phyloP scores from a whole-genome alignment of 1,140 invertebrate genomes.

The Frieseomelitta varia region DNA sequence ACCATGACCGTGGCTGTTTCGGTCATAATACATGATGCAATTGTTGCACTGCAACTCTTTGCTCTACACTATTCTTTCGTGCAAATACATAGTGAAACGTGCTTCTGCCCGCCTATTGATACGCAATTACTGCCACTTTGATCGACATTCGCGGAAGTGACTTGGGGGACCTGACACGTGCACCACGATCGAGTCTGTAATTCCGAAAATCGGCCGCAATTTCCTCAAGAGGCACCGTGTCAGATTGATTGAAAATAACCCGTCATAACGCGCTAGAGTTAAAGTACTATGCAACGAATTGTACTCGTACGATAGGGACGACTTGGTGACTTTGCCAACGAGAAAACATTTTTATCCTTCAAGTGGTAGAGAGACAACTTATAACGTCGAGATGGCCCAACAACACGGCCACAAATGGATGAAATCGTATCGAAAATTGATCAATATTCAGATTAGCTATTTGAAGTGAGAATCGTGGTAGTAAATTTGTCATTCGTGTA shows the following conservation, averaged over 20 bases:
- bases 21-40: neutral
- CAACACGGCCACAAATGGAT: neutral
- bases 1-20: neutral
- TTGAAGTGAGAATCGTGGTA: constrained; percentile 45
- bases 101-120: constrained; percentile 6
- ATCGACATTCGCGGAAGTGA: constrained; percentile 44
- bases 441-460: neutral
- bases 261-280: constrained; percentile 38
- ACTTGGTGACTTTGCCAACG: neutral
- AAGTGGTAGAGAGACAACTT: neutral
- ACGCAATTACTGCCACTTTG: constrained; percentile 54
- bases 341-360: neutral
- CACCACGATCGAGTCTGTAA: constrained; percentile 43
- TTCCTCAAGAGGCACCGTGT: constrained; percentile 25
- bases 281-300: neutral
- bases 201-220: constrained; percentile 56
- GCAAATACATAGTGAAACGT: neutral
- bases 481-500: neutral
- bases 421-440: constrained; percentile 21
- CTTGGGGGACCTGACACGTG: constrained; percentile 15
- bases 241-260: constrained; percentile 40
- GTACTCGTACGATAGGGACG: constrained; percentile 15
- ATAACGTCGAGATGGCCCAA: constrained; percentile 25
- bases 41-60: neutral
- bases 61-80: neutral